A percentile compares a stretch with the other conserved stretches of the same genome.
phyloP scores from a whole-genome alignment of 2,797 vertebrate species.

The Calcarius lapponicus region DNA sequence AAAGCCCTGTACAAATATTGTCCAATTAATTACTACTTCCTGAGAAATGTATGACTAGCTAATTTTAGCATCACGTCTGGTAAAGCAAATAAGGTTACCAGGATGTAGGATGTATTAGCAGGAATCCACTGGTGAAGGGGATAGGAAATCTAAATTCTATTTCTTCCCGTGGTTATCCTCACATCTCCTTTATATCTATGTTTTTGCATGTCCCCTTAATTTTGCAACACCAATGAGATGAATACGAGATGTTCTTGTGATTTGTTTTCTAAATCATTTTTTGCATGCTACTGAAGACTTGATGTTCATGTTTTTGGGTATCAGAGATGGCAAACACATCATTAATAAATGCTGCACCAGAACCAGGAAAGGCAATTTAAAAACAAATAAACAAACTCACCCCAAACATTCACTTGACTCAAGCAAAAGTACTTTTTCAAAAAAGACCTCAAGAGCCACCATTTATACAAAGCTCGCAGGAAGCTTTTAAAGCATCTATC shows the following conservation, averaged over 20 bases:
- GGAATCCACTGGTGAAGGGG: not conserved
- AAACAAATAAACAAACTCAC: not conserved
- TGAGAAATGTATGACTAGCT: slow-evolving; percentile 10
- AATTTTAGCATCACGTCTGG: slow-evolving; percentile 33
- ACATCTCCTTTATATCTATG: not conserved
- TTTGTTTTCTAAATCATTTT: not conserved
- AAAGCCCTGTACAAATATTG: slow-evolving; percentile 67
- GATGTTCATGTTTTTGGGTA: not conserved
- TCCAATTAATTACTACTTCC: slow-evolving; percentile 64
- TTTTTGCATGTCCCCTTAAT: not conserved
- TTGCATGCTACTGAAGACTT: not conserved
- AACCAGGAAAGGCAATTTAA: not conserved
- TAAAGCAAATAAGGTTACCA: slow-evolving; percentile 51
- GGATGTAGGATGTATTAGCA: not conserved
- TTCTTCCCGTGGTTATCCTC: not conserved
- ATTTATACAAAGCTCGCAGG: not conserved
- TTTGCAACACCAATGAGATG: not conserved
- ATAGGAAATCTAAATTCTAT: not conserved
- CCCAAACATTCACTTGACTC: not conserved
- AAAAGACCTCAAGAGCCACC: not conserved
- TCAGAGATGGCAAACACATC: not conserved
- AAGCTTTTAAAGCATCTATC: not conserved
- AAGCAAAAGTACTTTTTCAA: not conserved
- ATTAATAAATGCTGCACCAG: not conserved
- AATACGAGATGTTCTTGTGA: not conserved